These are phyloP conservation scores for Penaeus vannamei DNA, from an alignment of 1,140 invertebrate genomes.

Conservation along the genomic window DNA sequence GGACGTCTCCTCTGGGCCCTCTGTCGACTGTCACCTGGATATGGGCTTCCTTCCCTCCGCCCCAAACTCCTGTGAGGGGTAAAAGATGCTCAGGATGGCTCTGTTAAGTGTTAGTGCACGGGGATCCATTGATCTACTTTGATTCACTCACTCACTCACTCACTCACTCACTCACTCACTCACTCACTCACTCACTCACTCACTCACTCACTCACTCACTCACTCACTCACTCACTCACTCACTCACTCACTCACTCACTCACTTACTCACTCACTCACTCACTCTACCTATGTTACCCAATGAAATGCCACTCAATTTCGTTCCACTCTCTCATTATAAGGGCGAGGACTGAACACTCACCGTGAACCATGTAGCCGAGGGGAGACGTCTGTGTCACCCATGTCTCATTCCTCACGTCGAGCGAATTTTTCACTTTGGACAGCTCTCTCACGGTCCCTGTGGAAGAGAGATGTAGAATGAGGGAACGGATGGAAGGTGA, in stretches of 20 bases:
- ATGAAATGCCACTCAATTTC: too few species aligned
- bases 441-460: constrained; percentile 89
- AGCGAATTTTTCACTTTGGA: constrained; percentile 87
- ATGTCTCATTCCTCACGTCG: constrained; percentile 91
- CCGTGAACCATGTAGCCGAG: constrained; percentile 88
- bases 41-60: constrained; percentile 88
- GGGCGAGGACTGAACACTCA: constrained; percentile 70
- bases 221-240: not conserved
- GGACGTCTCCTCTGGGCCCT: constrained; percentile 85
- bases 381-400: constrained; percentile 87
- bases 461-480: constrained; percentile 68
- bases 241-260: not conserved
- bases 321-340: too few species aligned
- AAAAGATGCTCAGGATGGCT: not conserved
- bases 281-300: too few species aligned
- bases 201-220: not conserved
- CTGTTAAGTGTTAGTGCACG: too few species aligned
- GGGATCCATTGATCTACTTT: too few species aligned
- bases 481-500: not conserved
- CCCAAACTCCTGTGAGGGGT: constrained; percentile 82
- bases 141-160: not conserved
- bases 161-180: not conserved
- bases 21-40: constrained; percentile 85
- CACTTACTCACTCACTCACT: not conserved
- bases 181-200: not conserved